Conservation (phyloP, 2,113 vertebrate genomes). For the Melanocharis versteri region DNA sequence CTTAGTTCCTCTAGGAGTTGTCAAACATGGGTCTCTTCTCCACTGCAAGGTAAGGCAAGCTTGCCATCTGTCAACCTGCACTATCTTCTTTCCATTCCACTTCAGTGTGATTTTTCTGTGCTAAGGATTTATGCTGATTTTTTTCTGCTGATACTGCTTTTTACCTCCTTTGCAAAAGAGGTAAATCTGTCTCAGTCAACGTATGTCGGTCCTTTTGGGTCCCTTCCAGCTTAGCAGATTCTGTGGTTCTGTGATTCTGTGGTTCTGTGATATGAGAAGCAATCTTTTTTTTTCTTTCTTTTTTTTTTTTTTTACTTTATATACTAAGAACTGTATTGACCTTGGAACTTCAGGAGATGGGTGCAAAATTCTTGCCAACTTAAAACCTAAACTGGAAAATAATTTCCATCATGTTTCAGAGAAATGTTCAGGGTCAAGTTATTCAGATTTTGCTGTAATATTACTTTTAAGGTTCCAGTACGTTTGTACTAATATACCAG, state of each 20-base stretch:
- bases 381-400: not conserved
- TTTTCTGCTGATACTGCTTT: not conserved
- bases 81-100: not conserved
- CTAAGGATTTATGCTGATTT: not conserved
- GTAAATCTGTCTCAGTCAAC: not conserved
- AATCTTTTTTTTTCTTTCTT: not conserved
- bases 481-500: not conserved
- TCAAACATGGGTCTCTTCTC: not conserved
- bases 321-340: not conserved
- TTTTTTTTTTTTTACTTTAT: not conserved
- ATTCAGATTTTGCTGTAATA: not conserved
- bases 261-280: not conserved
- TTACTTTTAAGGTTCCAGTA: not conserved
- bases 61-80: not conserved
- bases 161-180: not conserved
- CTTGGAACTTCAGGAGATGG: not conserved
- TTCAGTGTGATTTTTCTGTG: not conserved
- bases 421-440: not conserved
- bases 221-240: not conserved
- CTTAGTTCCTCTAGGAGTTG: not conserved
- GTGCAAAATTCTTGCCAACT: not conserved
- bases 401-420: not conserved
- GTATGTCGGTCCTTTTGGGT: too few relatives aligned
- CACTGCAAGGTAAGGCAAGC: not conserved
- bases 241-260: not conserved